Conservation (phyloP, 2,888 invertebrate species). For the Tiliacea citrago region DNA sequence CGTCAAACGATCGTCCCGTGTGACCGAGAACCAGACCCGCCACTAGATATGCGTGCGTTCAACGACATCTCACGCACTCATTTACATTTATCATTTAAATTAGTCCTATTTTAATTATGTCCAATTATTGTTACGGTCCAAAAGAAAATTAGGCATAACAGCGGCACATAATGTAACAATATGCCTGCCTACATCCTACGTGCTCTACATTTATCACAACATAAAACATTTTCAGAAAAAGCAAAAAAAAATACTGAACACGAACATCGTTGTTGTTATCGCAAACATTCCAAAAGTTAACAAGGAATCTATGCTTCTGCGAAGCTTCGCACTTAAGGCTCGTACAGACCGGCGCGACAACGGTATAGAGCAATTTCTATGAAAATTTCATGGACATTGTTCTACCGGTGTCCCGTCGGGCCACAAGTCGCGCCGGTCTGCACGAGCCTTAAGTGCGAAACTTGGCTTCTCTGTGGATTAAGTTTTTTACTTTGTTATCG, state of each 20-base stretch:
- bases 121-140: conserved; percentile 4
- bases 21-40: conserved; percentile 79
- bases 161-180: neutral
- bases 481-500: neutral
- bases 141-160: conserved; percentile 4
- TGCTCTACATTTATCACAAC: neutral
- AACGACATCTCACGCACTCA: conserved; percentile 64
- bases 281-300: too few species aligned
- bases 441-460: neutral
- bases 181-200: neutral
- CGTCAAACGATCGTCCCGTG: conserved; percentile 78
- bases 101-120: conserved; percentile 25
- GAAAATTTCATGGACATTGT: too few species aligned
- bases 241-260: neutral
- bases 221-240: neutral
- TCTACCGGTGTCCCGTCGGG: too few species aligned
- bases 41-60: conserved; percentile 64
- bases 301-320: neutral
- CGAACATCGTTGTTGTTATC: neutral
- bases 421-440: too few species aligned
- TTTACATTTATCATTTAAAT: conserved; percentile 56
- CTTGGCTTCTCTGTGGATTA: neutral
- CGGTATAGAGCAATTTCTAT: too few species aligned
- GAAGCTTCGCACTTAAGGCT: neutral
- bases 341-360: too few species aligned